phyloP scores from a whole-genome alignment of 2,113 vertebrate genomes.

The Esox niger region DNA sequence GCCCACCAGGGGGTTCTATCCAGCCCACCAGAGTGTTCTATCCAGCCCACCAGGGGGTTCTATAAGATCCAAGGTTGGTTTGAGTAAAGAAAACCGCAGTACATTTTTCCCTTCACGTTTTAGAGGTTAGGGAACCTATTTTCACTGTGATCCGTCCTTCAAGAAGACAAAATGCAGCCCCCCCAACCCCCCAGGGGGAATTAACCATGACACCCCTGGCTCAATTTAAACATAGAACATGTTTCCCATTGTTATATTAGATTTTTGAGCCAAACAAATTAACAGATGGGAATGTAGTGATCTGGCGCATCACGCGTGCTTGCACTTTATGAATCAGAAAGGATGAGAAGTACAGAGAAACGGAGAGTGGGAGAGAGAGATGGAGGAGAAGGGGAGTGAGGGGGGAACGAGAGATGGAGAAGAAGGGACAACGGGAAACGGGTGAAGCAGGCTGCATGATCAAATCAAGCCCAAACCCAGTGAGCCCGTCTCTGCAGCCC shows the following conservation, averaged over 20 bases:
- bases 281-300: not conserved
- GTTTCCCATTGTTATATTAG: conserved; percentile 11
- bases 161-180: too few relatives aligned
- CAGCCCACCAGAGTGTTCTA: too few relatives aligned
- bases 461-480: conserved; percentile 12
- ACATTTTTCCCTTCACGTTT: too few relatives aligned
- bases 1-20: too few relatives aligned
- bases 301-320: not conserved
- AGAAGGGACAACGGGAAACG: not conserved
- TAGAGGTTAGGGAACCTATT: too few relatives aligned
- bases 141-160: too few relatives aligned
- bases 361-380: not conserved
- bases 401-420: conserved; percentile 2
- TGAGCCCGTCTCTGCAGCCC: not conserved
- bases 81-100: too few relatives aligned
- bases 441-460: conserved; percentile 20
- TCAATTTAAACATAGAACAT: not conserved
- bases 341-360: not conserved
- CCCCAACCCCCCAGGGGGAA: too few relatives aligned
- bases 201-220: too few relatives aligned
- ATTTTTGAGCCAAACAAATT: conserved; percentile 3
- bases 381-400: not conserved
- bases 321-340: not conserved
- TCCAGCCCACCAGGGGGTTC: too few relatives aligned
- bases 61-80: too few relatives aligned